Base-by-base conservation (phyloP, 2,888 invertebrate genomes). In the Melanotus villosus region DNA sequence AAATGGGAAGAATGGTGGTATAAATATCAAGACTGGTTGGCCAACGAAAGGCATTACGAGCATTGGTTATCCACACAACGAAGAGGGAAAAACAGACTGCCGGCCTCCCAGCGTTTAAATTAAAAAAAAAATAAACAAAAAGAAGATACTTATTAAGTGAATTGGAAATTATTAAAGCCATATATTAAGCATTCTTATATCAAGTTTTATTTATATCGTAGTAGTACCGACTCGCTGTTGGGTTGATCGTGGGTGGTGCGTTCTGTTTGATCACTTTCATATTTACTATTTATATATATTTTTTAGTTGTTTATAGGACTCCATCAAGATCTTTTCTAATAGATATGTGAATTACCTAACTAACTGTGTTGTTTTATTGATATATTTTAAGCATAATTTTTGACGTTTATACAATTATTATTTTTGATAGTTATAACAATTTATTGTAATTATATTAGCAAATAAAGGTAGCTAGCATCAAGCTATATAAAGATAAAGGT, bases 1-100 rank as follows among this genome's bases (percentile, higher is more conserved):
- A 95, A 95, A 83, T 96, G 96, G 95, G 96, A 96, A 84, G 95
- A 95, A 82, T 96, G 96, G 96, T 96, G 95, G 95, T 95, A 95
- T 86, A 92, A 93, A 78, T 96, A 96, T 83, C 94, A 95, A 83
- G 95, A 95, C 83, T 96, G 95, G 95, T 84, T 95, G 78, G 94
- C 95, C 74, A 89, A 91, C n/a, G 93, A 93, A 82, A 87, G 92
- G 43, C 92, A 91, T 26, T 92, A 92, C 83, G 92, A 92, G 81
- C 90, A 91, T 52, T 92, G 92, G 92, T 88, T 89, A 36, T 84
- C 84, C 72, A 79, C 85, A 85, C 79, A 88, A 78, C 70, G 82
- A 80, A 69, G 81, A 70, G 72, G 82, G 47, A 72, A 81, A 75
- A 78, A 80, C 75, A 78, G 84, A 54, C 60, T 84, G 60, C 82